Conservation (phyloP, 2,797 vertebrate genomes). For the Ctenopoma multispine region DNA sequence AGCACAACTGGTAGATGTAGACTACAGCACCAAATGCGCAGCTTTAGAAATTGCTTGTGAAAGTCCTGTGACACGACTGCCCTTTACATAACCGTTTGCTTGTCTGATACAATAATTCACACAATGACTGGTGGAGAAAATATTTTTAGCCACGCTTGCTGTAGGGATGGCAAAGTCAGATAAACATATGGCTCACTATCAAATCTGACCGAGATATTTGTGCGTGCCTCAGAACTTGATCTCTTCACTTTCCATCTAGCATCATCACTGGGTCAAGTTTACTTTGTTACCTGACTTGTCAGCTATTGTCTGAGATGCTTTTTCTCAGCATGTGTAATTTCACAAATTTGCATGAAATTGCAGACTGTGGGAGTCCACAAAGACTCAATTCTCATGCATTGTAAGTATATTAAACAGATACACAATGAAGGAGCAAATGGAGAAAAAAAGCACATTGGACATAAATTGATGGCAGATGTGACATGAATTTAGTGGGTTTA, state of each 20-base stretch:
- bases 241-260: no score
- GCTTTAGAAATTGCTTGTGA: neutral
- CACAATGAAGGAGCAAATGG: conserved; percentile 41
- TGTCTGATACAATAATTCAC: neutral
- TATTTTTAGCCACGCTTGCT: neutral
- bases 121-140: neutral
- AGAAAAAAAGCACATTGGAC: conserved; percentile 16
- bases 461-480: conserved; percentile 62
- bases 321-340: conserved; percentile 36
- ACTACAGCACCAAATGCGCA: neutral
- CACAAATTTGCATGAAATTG: conserved; percentile 45
- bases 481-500: conserved; percentile 1
- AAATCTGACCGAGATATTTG: no score
- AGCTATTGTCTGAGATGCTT: conserved; percentile 13
- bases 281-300: neutral
- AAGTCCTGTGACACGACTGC: neutral
- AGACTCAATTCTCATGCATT: conserved; percentile 19
- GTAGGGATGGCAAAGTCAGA: neutral
- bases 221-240: no score
- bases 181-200: no score
- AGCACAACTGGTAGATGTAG: neutral
- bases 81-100: neutral
- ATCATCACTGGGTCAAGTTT: no score
- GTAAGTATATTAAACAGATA: conserved; percentile 26
- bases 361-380: conserved; percentile 31